Evolutionary conservation across 1,140 invertebrate species (phyloP), one percentile per base, ranked within the genome.

Genomic region (Anastatus disparis): DNA sequence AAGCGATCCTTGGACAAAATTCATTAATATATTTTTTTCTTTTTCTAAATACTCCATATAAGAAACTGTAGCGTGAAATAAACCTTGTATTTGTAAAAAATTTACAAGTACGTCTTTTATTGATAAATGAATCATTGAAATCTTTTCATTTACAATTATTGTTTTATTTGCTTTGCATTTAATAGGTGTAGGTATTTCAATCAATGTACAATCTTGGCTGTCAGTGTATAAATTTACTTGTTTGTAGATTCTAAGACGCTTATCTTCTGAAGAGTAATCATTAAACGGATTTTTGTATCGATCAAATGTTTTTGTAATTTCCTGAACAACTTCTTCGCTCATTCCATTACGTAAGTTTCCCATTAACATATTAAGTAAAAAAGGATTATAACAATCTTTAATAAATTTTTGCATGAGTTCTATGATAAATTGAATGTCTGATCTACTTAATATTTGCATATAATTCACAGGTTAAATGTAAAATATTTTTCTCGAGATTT

Each of bases 391-490:
- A 50, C 26, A 53, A 17, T 61, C 20, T 17, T 40, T 35, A 42
- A 71, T 66, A 38, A 65, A 72, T 42, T 72, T 29, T 22, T 48
- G 63, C n/a, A 62, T 26, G 10, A 44, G 8, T 27, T 15, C 3
- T 46, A 72, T 55, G 13, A 72, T 62, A 4, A 66, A 22, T 31
- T 52, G 13, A 61, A 67, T 46, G 24, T 67, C 55, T 10, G 56
- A 22, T 48, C 46, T 59, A 31, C 31, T 67, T 17, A 72, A 72
- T 27, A 62, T 62, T 66, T 3, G 26, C 40, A 52, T 67, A 72
- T 20, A 72, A 31, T 27, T 46, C 20, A 63, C 46, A 53, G 0
- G 50, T 42, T 35, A 68, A 44, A 42, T 73, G 42, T 44, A 48
- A 22, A 52, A 69, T 42, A 17, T 66, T 48, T 15, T 44, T 40